Evolutionary conservation across 1,140 invertebrate genomes (phyloP).

Genomic region (Leptopilina clavipes): DNA sequence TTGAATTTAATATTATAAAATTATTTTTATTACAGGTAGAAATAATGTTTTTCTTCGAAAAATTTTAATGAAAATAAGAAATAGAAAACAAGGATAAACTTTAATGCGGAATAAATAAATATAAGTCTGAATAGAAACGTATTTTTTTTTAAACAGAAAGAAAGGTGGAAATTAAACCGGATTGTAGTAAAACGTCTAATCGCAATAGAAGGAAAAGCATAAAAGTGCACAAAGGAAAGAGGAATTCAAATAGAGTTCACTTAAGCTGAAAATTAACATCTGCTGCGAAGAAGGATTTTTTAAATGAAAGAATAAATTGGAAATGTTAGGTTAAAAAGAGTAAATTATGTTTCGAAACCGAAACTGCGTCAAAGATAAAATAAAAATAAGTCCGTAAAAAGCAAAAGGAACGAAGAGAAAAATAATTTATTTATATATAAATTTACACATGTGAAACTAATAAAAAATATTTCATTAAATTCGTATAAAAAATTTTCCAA

Average conservation of each 20-base stretch:
- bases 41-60: no score
- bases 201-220: neutral
- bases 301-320: neutral
- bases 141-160: neutral
- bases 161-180: neutral
- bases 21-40: no score
- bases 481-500: no score
- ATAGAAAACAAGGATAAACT: no score
- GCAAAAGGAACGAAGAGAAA: no score
- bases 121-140: neutral
- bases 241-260: neutral
- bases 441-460: no score
- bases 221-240: constrained; percentile 10
- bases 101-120: neutral
- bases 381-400: neutral
- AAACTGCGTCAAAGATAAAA: no score
- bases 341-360: neutral
- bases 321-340: neutral
- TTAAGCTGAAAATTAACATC: constrained; percentile 7
- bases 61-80: no score
- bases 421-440: no score
- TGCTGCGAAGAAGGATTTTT: neutral
- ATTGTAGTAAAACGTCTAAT: neutral
- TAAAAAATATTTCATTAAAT: no score
- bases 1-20: no score